Evolutionary conservation across 2,113 vertebrate species (phyloP), one percentile per base, ranked within the genome.

Genomic region (Oxygymnocypris stewartii): DNA sequence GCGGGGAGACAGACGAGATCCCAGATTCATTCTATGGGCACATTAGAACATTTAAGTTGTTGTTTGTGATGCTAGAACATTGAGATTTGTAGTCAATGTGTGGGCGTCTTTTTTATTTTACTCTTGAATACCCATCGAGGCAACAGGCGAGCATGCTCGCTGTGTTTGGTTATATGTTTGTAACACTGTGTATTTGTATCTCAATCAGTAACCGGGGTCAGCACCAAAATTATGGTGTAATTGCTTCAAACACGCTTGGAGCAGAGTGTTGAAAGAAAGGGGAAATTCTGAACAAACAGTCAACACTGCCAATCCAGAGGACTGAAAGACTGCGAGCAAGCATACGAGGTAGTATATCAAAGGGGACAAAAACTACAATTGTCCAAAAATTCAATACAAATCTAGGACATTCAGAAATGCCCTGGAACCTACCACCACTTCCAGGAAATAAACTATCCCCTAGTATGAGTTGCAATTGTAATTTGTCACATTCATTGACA

Each of bases 171-270:
- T 71, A 37, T 37, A 71, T 20, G 18, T 71, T 71, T 71, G 16
- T 59, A 18, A n/a, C 77, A 67, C 18, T 23, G 16, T 65, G 61
- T 44, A 20, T 81, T 63, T 49, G 79, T 67, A 42, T 67, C 11
- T 49, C 18, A 73, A 12, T 42, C 54, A 1, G 78, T 73, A 82
- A 90, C 79, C 40, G 49, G 18, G 40, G 83, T 89, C 86, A 89
- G 85, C 87, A 77, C 91, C 44, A 65, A 47, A 82, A 88, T 57
- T 49, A 75, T 76, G 16, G 79, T 71, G 79, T 71, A 88, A 89
- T 51, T 78, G 61, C 59, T 85, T 91, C 73, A 73, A 88, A 88
- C 84, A 74, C 69, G 8, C 80, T 82, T 77, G 57, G 76, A 84
- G 59, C 75, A 16, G 57, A 89, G 82, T 51, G 76, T 40, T 40